These are phyloP conservation scores for Erebia epiphron DNA, from an alignment of 2,888 invertebrate species.

Conservation along the genomic window DNA sequence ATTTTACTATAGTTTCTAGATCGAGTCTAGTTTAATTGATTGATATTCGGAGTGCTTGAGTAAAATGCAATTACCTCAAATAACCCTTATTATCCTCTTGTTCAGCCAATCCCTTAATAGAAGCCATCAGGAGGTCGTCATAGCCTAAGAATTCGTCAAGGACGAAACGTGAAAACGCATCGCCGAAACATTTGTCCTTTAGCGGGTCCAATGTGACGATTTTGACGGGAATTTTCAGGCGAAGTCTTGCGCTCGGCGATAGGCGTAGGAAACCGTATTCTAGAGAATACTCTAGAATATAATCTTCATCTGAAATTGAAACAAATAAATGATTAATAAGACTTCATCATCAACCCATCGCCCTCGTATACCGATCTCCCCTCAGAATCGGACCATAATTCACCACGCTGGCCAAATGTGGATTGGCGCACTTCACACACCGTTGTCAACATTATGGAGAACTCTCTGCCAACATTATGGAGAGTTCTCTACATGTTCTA, in stretches of 20 bases:
- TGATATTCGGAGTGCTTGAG: no score
- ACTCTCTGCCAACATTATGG: no score
- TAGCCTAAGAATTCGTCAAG: conserved; percentile 97
- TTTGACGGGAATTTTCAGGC: conserved; percentile 95
- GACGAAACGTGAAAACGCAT: conserved; percentile 93
- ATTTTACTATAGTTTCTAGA: no score
- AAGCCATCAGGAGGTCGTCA: conserved; percentile 98
- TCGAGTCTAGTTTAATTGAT: no score
- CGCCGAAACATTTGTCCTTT: conserved; percentile 96
- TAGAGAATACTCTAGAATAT: conserved; percentile 98
- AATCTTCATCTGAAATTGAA: conserved; percentile 89
- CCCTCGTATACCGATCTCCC: no score
- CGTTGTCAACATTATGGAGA: no score
- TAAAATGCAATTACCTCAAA: conserved; percentile 63
- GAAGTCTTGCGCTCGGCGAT: conserved; percentile 92
- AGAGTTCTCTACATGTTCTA: no score
- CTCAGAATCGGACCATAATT: no score
- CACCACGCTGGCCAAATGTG: no score
- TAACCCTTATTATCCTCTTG: conserved; percentile 98
- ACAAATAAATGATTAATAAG: neutral
- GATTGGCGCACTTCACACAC: no score
- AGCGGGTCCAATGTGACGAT: conserved; percentile 94
- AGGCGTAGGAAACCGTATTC: conserved; percentile 98
- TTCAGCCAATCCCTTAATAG: conserved; percentile 97
- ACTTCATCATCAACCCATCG: no score